phyloP scores from a whole-genome alignment of 2,797 vertebrate genomes.

The Calcarius lapponicus region DNA sequence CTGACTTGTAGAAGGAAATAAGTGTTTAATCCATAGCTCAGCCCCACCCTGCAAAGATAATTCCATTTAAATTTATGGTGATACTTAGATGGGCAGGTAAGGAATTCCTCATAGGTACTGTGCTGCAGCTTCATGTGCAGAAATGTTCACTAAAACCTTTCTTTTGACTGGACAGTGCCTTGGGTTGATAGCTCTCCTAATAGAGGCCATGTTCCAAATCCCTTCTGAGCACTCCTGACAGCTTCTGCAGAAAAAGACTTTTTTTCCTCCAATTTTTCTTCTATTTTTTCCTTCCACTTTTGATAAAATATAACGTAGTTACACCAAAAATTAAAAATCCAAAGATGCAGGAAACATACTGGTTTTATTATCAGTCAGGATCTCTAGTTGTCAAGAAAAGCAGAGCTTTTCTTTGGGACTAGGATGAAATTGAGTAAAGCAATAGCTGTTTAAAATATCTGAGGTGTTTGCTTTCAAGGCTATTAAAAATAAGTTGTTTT shows the following conservation, averaged over 20 bases:
- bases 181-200: neutral
- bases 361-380: neutral
- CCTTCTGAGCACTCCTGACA: neutral
- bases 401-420: neutral
- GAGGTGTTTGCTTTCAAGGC: neutral
- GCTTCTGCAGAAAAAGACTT: neutral
- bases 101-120: neutral
- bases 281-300: neutral
- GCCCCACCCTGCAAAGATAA: neutral
- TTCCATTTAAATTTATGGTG: neutral
- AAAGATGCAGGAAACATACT: neutral
- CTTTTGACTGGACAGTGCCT: neutral
- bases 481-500: neutral
- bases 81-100: neutral
- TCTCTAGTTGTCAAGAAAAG: neutral
- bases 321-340: neutral
- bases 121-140: neutral
- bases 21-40: neutral
- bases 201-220: fast-evolving
- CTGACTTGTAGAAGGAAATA: neutral
- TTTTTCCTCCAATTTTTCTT: neutral
- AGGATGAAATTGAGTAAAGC: neutral
- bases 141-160: neutral
- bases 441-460: neutral
- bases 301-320: neutral